phyloP scores from a whole-genome alignment of 2,888 invertebrate genomes.

The Meteorus cinctellus region DNA sequence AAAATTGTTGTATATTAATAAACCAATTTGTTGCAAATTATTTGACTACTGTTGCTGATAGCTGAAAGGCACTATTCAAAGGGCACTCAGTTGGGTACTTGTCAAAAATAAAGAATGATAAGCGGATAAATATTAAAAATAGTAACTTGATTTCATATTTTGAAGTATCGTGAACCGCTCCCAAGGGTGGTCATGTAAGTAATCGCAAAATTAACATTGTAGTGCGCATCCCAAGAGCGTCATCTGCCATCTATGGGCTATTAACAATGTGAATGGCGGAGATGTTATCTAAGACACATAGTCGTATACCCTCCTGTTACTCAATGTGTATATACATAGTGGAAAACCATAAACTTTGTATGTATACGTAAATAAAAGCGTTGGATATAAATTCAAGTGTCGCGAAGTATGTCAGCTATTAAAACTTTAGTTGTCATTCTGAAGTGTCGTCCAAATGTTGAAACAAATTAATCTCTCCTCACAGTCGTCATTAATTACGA shows the following conservation, averaged over 20 bases:
- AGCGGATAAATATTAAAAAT: neutral
- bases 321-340: neutral
- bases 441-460: neutral
- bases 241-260: conserved; percentile 50
- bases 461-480: conserved; percentile 2
- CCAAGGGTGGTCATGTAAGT: conserved; percentile 39
- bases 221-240: conserved; percentile 46
- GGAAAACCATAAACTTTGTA: neutral
- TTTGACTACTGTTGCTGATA: too few species aligned
- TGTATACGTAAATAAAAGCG: neutral
- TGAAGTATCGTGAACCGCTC: conserved; percentile 5
- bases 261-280: conserved; percentile 48
- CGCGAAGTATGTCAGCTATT: neutral
- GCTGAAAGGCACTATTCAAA: too few species aligned
- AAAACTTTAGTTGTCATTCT: neutral
- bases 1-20: too few species aligned
- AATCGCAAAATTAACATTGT: conserved; percentile 49
- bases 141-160: neutral
- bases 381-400: conserved; percentile 6
- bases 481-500: neutral
- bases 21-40: too few species aligned
- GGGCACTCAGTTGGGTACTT: too few species aligned
- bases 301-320: conserved; percentile 31
- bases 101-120: too few species aligned
- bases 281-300: conserved; percentile 43